Base-by-base conservation (phyloP, 2,888 invertebrate species). In the Eurytoma adleriae region DNA sequence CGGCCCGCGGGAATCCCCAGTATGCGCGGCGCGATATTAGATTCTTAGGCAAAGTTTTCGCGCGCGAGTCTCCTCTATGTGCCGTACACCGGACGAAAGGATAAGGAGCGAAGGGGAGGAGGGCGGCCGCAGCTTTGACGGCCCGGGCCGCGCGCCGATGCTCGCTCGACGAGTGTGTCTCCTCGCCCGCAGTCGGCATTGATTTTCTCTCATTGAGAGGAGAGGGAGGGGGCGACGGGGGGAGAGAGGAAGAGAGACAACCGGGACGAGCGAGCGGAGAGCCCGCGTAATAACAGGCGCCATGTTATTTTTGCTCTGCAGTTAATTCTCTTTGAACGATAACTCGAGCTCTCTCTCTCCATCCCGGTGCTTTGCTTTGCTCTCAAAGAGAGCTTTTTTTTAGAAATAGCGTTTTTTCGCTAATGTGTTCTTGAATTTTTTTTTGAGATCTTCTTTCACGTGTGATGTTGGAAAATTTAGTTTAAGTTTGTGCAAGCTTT, bases 41-140 rank as follows among this genome's bases (percentile, higher is more conserved):
- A 90, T 90, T 90, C 90, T 90, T 89, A 89, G 87, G 86, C 87
- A 88, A 89, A 90, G 90, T 89, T 90, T 90, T 89, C 89, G 86
- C 89, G 88, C 86, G 40, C 40, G 40, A 40, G 7, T 40, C 7
- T 40, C 4, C 40, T 7, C 7, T 40, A 4, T 4, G n/a, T 30
- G 30, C 30, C 30, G 30, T 30, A 4, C 30, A 5, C 40, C 7
- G 40, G 40, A 52, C 27, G 56, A 66, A 68, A 70, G 27, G 69
- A 40, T 40, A 66, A 64, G 70, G 70, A 54, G 67, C 75, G 71
- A 75, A 75, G 67, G 71, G 40, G 75, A 71, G 66, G 56, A 67
- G 64, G 59, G 62, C 75, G 57, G 70, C 70, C 61, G 66, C 74
- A 3, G 59, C 52, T 71, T 69, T 71, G 66, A 5, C 40, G 40